Percentiles rank a stretch among this genome's conserved stretches.
These are phyloP conservation scores for Meiosimyza decipiens DNA, from an alignment of 2,888 invertebrate species.

Conservation along the genomic window DNA sequence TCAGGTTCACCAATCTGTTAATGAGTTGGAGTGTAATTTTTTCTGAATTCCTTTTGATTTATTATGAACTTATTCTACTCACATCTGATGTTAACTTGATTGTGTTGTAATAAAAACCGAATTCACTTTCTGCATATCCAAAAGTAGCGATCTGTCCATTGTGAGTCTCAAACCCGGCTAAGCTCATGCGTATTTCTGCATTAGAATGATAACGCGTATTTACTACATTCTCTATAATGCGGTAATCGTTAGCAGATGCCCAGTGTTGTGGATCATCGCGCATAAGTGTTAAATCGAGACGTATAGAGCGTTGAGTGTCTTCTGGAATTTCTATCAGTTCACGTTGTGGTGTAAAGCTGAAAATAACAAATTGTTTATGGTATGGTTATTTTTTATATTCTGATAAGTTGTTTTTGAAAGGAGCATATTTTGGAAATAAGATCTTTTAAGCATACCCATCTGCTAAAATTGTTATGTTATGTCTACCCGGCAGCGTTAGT, in stretches of 20 bases:
- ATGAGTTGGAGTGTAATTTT: not conserved
- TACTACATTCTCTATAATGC: constrained; percentile 75
- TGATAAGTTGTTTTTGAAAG: too few species aligned
- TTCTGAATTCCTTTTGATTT: too few species aligned
- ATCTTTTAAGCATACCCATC: constrained; percentile 69
- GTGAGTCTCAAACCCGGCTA: constrained; percentile 77
- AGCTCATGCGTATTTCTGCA: constrained; percentile 72
- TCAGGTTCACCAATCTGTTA: constrained; percentile 78
- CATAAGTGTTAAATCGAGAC: constrained; percentile 83
- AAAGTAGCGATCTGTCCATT: constrained; percentile 78
- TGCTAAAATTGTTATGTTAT: constrained; percentile 80
- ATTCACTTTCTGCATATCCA: constrained; percentile 74
- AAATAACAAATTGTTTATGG: not conserved
- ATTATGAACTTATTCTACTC: constrained; percentile 50
- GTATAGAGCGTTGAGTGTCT: constrained; percentile 69
- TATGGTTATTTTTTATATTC: too few species aligned
- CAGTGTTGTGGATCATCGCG: constrained; percentile 85
- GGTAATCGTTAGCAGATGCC: constrained; percentile 85
- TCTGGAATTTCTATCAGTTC: constrained; percentile 66
- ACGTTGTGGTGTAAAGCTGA: constrained; percentile 57
- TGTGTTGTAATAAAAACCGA: constrained; percentile 75
- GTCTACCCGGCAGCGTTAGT: constrained; percentile 85
- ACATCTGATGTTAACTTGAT: constrained; percentile 81
- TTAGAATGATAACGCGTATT: constrained; percentile 75
- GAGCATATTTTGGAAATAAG: too few species aligned